These are phyloP conservation scores for Sceloporus tristichus DNA, from an alignment of 2,113 vertebrate species.

Conservation along the genomic window DNA sequence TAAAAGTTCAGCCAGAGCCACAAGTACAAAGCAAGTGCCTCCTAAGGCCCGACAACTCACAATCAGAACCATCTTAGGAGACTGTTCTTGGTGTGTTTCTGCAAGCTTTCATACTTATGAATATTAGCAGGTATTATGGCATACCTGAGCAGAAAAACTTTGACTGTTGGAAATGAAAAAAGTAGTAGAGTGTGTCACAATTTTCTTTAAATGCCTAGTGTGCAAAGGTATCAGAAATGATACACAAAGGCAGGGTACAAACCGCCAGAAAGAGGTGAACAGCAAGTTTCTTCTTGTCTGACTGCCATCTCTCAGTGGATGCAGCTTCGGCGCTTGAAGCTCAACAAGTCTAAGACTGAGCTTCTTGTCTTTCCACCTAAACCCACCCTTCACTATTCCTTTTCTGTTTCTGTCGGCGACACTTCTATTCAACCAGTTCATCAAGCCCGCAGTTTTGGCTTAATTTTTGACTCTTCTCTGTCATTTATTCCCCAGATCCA, in stretches of 20 bases:
- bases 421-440: no score
- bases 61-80: constrained; percentile 5
- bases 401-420: no score
- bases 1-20: background rate
- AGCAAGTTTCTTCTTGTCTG: no score
- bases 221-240: background rate
- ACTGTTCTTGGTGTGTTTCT: background rate
- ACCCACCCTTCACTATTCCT: no score
- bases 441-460: no score
- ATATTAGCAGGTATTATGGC: background rate
- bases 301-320: no score
- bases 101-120: background rate
- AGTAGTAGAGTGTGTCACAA: background rate
- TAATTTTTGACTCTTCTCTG: no score
- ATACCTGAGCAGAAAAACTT: background rate
- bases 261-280: no score
- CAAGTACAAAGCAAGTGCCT: background rate
- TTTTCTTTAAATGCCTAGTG: background rate
- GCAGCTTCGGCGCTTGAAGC: no score
- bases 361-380: no score
- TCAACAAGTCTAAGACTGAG: no score
- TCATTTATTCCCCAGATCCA: no score
- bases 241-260: background rate
- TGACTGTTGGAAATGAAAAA: background rate
- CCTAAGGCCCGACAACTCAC: background rate